These are phyloP conservation scores for Dufourea novaeangliae DNA, from an alignment of 1,140 invertebrate species.

Conservation along the genomic window DNA sequence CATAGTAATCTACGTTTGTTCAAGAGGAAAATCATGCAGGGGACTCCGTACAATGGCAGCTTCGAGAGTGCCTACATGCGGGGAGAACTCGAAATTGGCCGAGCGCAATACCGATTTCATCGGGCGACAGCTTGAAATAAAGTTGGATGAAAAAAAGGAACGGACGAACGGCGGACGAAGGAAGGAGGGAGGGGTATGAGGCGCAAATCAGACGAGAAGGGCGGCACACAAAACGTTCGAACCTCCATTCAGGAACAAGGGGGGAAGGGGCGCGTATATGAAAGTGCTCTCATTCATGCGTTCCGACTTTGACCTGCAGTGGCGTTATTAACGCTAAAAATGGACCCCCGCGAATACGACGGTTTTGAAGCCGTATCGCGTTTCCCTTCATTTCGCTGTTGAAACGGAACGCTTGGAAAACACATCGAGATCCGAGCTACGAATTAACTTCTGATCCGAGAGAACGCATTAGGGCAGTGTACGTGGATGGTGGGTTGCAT, in stretches of 20 bases:
- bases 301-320: slow-evolving; percentile 27
- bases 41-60: background rate
- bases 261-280: too few relatives aligned
- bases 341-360: slow-evolving; percentile 25
- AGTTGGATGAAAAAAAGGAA: background rate
- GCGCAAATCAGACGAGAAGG: slow-evolving; percentile 11
- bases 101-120: slow-evolving; percentile 21
- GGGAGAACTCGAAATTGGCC: background rate
- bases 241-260: slow-evolving; percentile 37
- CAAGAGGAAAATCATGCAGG: background rate
- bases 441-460: slow-evolving; percentile 20
- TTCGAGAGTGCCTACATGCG: background rate
- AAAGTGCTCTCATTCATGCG: slow-evolving; percentile 40
- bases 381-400: background rate
- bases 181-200: slow-evolving; percentile 1
- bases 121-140: background rate
- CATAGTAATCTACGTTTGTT: slow-evolving; percentile 1
- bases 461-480: background rate
- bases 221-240: slow-evolving; percentile 28
- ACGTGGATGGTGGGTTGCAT: background rate
- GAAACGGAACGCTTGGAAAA: background rate
- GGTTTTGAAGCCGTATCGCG: slow-evolving; percentile 37
- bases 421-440: background rate
- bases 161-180: background rate
- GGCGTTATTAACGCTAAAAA: slow-evolving; percentile 44